Base-by-base conservation (phyloP, 2,797 vertebrate species). In the Cyclopterus lumpus region DNA sequence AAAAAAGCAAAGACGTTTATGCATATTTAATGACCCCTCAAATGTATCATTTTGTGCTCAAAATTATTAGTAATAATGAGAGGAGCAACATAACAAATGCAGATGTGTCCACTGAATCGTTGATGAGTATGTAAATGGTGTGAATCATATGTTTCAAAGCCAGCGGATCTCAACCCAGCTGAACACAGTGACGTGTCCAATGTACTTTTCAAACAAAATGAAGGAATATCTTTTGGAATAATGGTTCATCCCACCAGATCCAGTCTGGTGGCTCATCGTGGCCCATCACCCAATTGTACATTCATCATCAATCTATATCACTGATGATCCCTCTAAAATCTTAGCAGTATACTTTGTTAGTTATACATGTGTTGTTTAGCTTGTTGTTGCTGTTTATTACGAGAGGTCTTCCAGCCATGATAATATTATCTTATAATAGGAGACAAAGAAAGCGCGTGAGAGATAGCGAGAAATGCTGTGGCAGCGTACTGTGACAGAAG, bases 401-500 rank as follows among this genome's bases (percentile, higher is more conserved):
- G 0, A 32, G 57, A 54, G 4, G 4, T 46, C 6, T 4, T 26
- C 28, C 15, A 44, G 14, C 15, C 26, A 24, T 26, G 46, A 40
- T 42, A 51, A 63, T 5, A 58, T 22, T 11, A 46, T 22, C 48
- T 46, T 20, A n/a, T 34, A 49, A 51, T 9, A 40, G 24, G 26
- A 57, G 26, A 67, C 30, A 77, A 40, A 74, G 63, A 58, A 16
- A 36, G 40, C 66, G 60, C 0, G 3, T 20, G 40, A 72, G 69
- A 46, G 65, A 67, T 30, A 46, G 22, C 20, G 32, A 62, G 73
- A 80, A 48, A 44, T 0, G 10, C 58, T 42, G 49, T 60, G 65
- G 72, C 38, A 38, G 61, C 80, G 73, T 6, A 28, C 64, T 77
- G 78, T 46, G 80, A 61, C 67, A 76, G 79, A 73, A 83, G 85